Conservation (phyloP, 2,113 vertebrate genomes). For the Acrocephalus arundinaceus region DNA sequence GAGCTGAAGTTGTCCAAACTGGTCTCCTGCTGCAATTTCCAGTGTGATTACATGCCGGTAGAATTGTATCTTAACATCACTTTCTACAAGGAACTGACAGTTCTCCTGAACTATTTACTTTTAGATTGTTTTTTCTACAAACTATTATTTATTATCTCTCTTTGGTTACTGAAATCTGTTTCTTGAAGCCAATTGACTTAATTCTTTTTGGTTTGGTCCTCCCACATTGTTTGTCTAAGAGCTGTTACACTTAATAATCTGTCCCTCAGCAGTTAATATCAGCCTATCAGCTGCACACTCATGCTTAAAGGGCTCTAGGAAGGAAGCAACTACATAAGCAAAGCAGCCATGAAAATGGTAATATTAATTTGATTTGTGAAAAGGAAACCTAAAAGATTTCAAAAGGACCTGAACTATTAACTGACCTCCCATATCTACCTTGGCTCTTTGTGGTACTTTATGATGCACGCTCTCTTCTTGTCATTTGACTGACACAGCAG, state of each 20-base stretch:
- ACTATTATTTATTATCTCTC: not conserved
- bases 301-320: not conserved
- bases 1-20: not conserved
- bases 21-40: not conserved
- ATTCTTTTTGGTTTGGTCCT: not conserved
- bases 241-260: not conserved
- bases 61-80: not conserved
- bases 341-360: not conserved
- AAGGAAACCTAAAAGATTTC: not conserved
- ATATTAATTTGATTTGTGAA: not conserved
- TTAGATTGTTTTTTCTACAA: not conserved
- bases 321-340: not conserved
- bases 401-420: not conserved
- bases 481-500: constrained; percentile 45
- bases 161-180: not conserved
- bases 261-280: not conserved
- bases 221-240: not conserved
- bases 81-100: not conserved
- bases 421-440: not conserved
- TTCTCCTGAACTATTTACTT: not conserved
- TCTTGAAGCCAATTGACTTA: not conserved
- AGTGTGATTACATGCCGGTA: not conserved
- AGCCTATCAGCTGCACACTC: not conserved
- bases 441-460: not conserved
- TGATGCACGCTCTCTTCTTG: constrained; percentile 16